These are phyloP conservation scores for Notarius quadriscutis DNA, from an alignment of 2,113 vertebrate genomes.

Conservation along the genomic window DNA sequence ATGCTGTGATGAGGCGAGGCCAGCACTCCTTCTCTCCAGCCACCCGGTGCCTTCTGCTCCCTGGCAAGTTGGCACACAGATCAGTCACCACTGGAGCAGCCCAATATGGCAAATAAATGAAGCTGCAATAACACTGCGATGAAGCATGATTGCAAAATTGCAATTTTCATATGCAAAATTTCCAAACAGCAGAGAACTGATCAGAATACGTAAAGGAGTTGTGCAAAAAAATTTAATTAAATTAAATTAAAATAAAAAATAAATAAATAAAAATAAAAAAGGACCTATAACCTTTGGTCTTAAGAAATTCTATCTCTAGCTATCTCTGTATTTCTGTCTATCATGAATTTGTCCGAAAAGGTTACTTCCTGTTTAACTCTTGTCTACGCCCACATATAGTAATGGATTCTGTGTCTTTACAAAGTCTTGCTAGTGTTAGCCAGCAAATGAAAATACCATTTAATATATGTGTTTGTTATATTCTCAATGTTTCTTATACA, in stretches of 20 bases:
- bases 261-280: neutral
- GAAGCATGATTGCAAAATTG: neutral
- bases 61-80: conserved; percentile 25
- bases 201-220: neutral
- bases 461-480: neutral
- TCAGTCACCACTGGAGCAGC: conserved; percentile 32
- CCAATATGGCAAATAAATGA: conserved; percentile 29
- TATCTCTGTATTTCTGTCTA: neutral
- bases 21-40: conserved; percentile 23
- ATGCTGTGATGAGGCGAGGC: conserved; percentile 36
- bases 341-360: neutral
- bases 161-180: neutral
- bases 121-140: conserved; percentile 6
- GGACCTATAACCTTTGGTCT: neutral
- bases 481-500: neutral
- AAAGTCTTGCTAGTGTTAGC: neutral
- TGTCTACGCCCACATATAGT: neutral
- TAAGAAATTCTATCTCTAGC: conserved; percentile 12
- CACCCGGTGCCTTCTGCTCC: conserved; percentile 20
- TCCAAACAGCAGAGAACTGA: neutral
- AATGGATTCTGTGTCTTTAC: neutral
- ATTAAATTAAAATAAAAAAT: no score
- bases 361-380: neutral
- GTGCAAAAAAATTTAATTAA: neutral
- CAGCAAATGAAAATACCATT: neutral